Evolutionary conservation across 2,888 invertebrate genomes (phyloP).

Genomic region (Synanthedon formicaeformis): DNA sequence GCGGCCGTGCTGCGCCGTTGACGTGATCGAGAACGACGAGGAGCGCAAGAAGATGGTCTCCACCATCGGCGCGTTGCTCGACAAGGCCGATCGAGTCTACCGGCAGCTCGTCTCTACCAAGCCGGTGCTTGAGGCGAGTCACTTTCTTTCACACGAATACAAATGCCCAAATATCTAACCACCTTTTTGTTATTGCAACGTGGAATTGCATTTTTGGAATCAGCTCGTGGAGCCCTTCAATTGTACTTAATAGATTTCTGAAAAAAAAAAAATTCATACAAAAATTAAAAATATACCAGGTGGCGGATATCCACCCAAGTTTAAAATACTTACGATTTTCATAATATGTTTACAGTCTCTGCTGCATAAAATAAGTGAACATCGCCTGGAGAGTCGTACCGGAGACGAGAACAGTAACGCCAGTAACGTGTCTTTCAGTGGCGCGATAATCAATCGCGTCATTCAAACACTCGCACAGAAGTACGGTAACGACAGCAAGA

Average conservation of each 20-base stretch:
- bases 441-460: slow-evolving; percentile 87
- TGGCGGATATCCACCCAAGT: no score
- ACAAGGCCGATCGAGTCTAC: slow-evolving; percentile 95
- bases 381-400: slow-evolving; percentile 77
- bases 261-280: no score
- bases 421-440: slow-evolving; percentile 64
- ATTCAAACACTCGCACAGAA: slow-evolving; percentile 95
- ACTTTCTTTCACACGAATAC: no score
- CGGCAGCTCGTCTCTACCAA: slow-evolving; percentile 91
- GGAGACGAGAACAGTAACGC: slow-evolving; percentile 63
- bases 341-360: slow-evolving; percentile 62
- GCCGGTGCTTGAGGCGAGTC: slow-evolving; percentile 82
- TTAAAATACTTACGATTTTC: no score
- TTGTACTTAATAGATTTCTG: no score
- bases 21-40: slow-evolving; percentile 96
- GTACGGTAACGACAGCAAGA: slow-evolving; percentile 95
- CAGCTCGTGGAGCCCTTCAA: not conserved
- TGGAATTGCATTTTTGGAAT: no score
- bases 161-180: not conserved
- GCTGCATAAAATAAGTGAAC: slow-evolving; percentile 89
- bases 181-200: not conserved
- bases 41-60: slow-evolving; percentile 95
- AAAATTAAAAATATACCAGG: no score
- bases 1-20: slow-evolving; percentile 94
- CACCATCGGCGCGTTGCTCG: slow-evolving; percentile 89